Evolutionary conservation across 2,797 vertebrate species (phyloP), one percentile per base, ranked within the genome.

Genomic region (Craterocephalus amniculus): DNA sequence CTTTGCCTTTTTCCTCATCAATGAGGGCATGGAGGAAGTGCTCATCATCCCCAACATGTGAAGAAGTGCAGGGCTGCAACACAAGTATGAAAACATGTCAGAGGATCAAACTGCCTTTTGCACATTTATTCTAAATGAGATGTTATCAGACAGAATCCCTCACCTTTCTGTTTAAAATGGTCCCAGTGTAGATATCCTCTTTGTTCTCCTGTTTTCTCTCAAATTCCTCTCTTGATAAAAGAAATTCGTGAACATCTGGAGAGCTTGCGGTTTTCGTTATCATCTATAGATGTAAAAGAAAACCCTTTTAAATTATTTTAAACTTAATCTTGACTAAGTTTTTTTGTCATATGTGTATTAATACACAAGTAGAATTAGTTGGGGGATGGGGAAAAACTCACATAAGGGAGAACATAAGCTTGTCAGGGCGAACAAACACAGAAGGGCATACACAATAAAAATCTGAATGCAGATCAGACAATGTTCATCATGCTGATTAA

Each of bases 141-240:
- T 12, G 11, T 24, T 3, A 24, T 51, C n/a, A 24, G 49, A 52
- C 24, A 52, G 12, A 52, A 26, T 48, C 12, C 14, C 63, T 34
- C 32, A 97, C 97, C 96, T 95, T 96, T 76, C 97, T 94, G 87
- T 97, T 97, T 74, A 35, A 90, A 80, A 99, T 98, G 76, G 79
- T 90, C 4, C 93, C 93, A 0, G 86, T 93, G 79, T 96, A 99
- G 85, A 98, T 94, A 8, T 94, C 90, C 73, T 97, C 95, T 72
- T 94, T 96, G 72, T 96, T 96, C 81, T 85, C 94, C 78, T 96
- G 96, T 81, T 96, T 99, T 75, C 88, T 95, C 89, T 97, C 93
- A 95, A 99, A 99, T 63, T 97, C 96, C 29, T 97, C 95, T 90
- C 97, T 96, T 58, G 97, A 98, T 81, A 99, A 87, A 24, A 96